These are phyloP conservation scores for Orientallactaga sibirica DNA, from an alignment of 2,797 vertebrate species.

Conservation along the genomic window DNA sequence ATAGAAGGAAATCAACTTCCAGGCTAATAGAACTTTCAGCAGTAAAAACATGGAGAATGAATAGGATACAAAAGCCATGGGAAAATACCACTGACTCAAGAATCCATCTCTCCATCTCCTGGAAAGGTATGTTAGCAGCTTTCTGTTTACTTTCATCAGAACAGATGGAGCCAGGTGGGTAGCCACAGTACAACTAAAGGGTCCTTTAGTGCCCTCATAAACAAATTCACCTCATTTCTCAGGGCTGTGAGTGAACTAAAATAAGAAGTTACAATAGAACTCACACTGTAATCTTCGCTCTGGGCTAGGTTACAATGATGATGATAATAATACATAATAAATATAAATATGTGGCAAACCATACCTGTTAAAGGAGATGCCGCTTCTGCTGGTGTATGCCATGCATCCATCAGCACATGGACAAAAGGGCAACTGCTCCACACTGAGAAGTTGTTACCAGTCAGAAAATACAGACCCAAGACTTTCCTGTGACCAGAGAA, in stretches of 20 bases:
- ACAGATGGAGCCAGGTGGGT: conserved; percentile 53
- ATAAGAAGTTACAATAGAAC: conserved; percentile 81
- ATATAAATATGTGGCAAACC: conserved; percentile 77
- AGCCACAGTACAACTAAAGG: conserved; percentile 18
- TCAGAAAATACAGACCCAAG: conserved; percentile 5
- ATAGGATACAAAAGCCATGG: conserved; percentile 40
- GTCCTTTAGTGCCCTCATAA: conserved; percentile 55
- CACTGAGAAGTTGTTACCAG: neutral
- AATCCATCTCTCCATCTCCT: conserved; percentile 45
- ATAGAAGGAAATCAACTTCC: neutral
- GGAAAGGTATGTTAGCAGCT: conserved; percentile 40
- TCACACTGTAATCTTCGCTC: conserved; percentile 70
- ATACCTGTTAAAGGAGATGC: conserved; percentile 46
- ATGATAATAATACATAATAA: conserved; percentile 78
- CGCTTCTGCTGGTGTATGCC: neutral
- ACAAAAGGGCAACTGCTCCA: conserved; percentile 41
- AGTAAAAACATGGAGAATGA: conserved; percentile 47
- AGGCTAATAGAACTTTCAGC: conserved; percentile 54
- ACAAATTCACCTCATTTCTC: conserved; percentile 75
- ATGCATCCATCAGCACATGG: conserved; percentile 11
- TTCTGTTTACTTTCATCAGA: conserved; percentile 27
- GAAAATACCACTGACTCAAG: conserved; percentile 57
- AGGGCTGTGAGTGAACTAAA: conserved; percentile 71
- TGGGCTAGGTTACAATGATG: conserved; percentile 67
- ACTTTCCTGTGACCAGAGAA: conserved; percentile 19